These are phyloP conservation scores for Aporophyla lueneburgensis DNA, from an alignment of 2,888 invertebrate species.

Conservation along the genomic window DNA sequence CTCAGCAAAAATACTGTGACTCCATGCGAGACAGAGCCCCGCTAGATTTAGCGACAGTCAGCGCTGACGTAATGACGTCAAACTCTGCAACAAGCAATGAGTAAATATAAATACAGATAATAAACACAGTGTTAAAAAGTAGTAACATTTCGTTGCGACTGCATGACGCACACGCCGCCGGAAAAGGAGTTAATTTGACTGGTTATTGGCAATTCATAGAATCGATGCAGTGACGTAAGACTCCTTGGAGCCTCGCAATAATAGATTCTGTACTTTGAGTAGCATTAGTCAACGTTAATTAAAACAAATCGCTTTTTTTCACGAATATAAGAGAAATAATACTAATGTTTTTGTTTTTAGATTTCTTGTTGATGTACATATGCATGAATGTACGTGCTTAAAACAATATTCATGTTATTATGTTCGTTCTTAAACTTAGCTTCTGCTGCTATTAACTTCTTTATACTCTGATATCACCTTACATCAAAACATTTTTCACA, in stretches of 20 bases:
- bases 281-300: not conserved
- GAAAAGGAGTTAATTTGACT: not conserved
- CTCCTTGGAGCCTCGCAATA: not conserved
- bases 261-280: not conserved
- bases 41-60: too few species aligned
- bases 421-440: not conserved
- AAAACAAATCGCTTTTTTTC: not conserved
- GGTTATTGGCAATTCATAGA: not conserved
- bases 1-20: too few species aligned
- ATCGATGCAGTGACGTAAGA: not conserved
- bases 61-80: too few species aligned
- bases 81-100: too few species aligned
- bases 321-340: not conserved
- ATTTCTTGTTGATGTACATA: too few species aligned
- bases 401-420: not conserved
- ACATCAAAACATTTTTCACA: not conserved
- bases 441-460: not conserved
- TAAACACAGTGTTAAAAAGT: too few species aligned
- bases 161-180: too few species aligned
- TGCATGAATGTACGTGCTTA: not conserved
- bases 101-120: too few species aligned
- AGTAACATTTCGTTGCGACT: too few species aligned
- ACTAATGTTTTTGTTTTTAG: not conserved
- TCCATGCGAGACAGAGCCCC: too few species aligned
- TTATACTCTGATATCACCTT: not conserved